phyloP scores from a whole-genome alignment of 2,888 invertebrate genomes.

The Drosophila villosipedis region DNA sequence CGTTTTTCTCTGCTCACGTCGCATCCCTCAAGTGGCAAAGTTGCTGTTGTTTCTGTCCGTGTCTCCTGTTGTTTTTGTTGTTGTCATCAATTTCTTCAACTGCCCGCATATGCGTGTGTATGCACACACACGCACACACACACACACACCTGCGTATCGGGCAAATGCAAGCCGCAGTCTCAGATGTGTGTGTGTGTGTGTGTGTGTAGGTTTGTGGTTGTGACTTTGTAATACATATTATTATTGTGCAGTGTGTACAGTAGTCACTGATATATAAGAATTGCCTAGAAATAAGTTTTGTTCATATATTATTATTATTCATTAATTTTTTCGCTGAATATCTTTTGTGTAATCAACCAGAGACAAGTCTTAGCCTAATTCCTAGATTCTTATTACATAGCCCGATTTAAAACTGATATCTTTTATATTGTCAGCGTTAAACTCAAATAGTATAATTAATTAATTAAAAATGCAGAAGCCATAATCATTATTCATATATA shows the following conservation, averaged over 20 bases:
- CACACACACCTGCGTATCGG: background rate
- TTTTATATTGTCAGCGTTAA: background rate
- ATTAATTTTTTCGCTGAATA: background rate
- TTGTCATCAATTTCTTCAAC: slow-evolving; percentile 36
- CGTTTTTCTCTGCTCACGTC: slow-evolving; percentile 14
- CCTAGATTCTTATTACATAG: background rate
- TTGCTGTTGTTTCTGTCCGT: slow-evolving; percentile 18
- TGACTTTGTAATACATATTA: slow-evolving; percentile 67
- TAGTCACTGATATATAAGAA: background rate
- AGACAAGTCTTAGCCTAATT: background rate
- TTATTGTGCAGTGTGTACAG: slow-evolving; percentile 57
- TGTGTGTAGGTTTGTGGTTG: slow-evolving; percentile 41
- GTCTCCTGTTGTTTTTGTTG: slow-evolving; percentile 16
- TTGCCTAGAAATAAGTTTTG: background rate
- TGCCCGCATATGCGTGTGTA: slow-evolving; percentile 22
- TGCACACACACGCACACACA: background rate
- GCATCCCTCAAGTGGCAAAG: slow-evolving; percentile 45
- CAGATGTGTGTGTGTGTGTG: slow-evolving; percentile 56
- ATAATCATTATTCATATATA: background rate
- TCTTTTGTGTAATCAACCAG: background rate
- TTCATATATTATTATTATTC: background rate
- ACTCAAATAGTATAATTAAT: background rate
- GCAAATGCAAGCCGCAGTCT: slow-evolving; percentile 55
- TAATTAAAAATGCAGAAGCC: background rate
- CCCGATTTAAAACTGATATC: background rate